Evolutionary conservation across 2,888 invertebrate species (phyloP), one percentile per base, ranked within the genome.

Genomic region (Polylopha cassiicola): DNA sequence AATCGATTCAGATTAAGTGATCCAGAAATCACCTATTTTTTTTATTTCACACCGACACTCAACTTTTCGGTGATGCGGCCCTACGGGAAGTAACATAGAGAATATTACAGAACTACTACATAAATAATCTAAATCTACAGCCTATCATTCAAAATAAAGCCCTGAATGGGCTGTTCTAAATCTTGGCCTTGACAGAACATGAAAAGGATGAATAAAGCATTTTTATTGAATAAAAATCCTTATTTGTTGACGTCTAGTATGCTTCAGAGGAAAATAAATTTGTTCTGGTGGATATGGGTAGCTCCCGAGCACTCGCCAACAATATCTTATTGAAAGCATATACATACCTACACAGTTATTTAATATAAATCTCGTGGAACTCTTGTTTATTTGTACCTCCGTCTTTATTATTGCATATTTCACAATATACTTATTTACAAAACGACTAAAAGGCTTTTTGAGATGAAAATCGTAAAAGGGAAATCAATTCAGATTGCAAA

Each of bases 211-310:
- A 67, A 73, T 72, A 71, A 64, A 68, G 61, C 59, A 56, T 60
- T 58, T 69, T 65, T 68, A 73, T 76, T 75, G 78, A 78, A 79
- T 41, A 78, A 77, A 79, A 80, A 77, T 71, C 71, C 70, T 77
- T 80, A 77, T 81, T 81, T 81, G 78, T 81, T 81, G 80, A 79
- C 77, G 73, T 80, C 79, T 79, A 72, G 73, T 74, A 59, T 61
- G 67, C 72, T 78, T 64, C 65, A 65, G 73, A 72, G 76, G 56
- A 70, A 78, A 78, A 82, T 81, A 81, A 79, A 82, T 80, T 75
- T 75, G 67, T 60, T 73, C 69, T 60, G 57, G 60, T 67, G 68
- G 68, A 72, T 76, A 73, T 70, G 64, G 64, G 62, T 64, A 66
- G 69, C 69, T 63, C 61, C 60, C 57, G 55, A 65, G 66, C 65